Percentiles rank a stretch among this genome's conserved stretches.
Evolutionary conservation across 2,113 vertebrate species (phyloP).

Genomic region (Rattus norvegicus): GRCr8 NC_086022.1:133803001-133803500

Average conservation of each 20-base stretch:
- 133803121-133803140: not conserved
- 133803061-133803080: not conserved
- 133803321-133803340: not conserved
- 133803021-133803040: not conserved
- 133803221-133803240: not conserved
- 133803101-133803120: not conserved
- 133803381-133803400: not conserved
- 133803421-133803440: not conserved
- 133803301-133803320: not conserved
- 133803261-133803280: not conserved
- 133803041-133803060: not conserved
- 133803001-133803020: not conserved
- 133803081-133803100: not conserved
- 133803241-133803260: not conserved
- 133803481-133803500: not conserved
- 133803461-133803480: not conserved
- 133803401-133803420: not conserved
- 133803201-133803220: not conserved
- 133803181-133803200: too few species aligned
- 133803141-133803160: not conserved
- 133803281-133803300: not conserved
- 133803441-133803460: not conserved
- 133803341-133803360: not conserved
- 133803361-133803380: not conserved
- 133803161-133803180: not conserved